phyloP scores from a whole-genome alignment of 2,797 vertebrate genomes.

The Adelosebastes latens region DNA sequence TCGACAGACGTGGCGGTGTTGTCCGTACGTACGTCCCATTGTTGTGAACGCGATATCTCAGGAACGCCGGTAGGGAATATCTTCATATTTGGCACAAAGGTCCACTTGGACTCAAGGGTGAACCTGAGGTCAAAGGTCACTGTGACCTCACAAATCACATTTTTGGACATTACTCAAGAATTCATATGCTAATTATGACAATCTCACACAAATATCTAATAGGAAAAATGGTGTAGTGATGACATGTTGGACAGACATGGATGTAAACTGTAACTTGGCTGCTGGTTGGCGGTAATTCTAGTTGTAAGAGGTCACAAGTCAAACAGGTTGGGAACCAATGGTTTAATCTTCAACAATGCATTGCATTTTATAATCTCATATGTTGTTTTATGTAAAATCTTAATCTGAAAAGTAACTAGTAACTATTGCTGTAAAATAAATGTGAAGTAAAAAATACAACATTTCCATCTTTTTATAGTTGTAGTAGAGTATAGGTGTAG shows the following conservation, averaged over 20 bases:
- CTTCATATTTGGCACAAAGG: too few species aligned
- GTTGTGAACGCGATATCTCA: too few species aligned
- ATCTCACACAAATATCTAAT: neutral
- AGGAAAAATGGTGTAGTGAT: neutral
- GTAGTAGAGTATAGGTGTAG: neutral
- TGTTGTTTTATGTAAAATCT: neutral
- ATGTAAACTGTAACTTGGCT: neutral
- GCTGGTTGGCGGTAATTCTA: neutral
- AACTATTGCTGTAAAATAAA: neutral
- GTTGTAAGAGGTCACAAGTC: rapidly evolving
- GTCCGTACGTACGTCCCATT: too few species aligned
- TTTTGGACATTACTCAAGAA: neutral
- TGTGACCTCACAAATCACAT: neutral
- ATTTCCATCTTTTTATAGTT: neutral
- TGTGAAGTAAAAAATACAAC: neutral
- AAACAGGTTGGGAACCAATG: neutral
- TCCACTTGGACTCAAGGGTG: too few species aligned
- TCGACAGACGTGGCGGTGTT: too few species aligned
- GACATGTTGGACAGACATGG: neutral
- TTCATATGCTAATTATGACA: neutral
- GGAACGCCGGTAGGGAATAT: too few species aligned
- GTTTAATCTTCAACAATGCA: neutral
- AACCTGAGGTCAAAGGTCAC: neutral
- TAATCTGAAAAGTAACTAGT: neutral
- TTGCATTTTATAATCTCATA: neutral